Evolutionary conservation across 2,888 invertebrate species (phyloP).

Genomic region (Rhodophaea formosa): DNA sequence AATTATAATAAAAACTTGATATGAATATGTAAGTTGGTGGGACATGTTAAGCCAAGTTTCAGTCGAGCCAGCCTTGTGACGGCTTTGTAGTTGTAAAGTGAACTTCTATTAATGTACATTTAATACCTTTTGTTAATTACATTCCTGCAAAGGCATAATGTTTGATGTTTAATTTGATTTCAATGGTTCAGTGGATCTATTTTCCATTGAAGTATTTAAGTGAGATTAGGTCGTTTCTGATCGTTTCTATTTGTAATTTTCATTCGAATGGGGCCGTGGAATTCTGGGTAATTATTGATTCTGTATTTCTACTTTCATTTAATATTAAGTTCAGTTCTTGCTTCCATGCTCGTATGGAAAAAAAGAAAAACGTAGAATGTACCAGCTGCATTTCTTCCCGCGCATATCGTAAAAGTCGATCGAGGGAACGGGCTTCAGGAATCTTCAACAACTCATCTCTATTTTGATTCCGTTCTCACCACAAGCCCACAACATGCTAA

Average conservation of each 20-base stretch:
- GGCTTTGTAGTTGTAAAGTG: slow-evolving; percentile 48
- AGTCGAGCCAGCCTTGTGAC: slow-evolving; percentile 51
- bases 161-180: slow-evolving; percentile 38
- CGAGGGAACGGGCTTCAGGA: no score
- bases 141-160: slow-evolving; percentile 32
- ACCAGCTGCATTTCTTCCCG: no score
- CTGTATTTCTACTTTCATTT: neutral
- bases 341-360: no score
- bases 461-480: no score
- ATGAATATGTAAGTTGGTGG: slow-evolving; percentile 30
- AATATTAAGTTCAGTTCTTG: no score
- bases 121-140: slow-evolving; percentile 47
- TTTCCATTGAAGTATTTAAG: slow-evolving; percentile 19
- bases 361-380: no score
- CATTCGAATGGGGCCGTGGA: neutral
- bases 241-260: slow-evolving; percentile 7
- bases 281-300: neutral
- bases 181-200: slow-evolving; percentile 31
- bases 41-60: slow-evolving; percentile 55
- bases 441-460: no score
- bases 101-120: slow-evolving; percentile 51
- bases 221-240: slow-evolving; percentile 21
- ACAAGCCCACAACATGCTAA: no score
- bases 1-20: neutral
- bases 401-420: no score